Evolutionary conservation across 92 coral and sea anemone species (phyloP).

Genomic region (Actinernus sp.): DNA sequence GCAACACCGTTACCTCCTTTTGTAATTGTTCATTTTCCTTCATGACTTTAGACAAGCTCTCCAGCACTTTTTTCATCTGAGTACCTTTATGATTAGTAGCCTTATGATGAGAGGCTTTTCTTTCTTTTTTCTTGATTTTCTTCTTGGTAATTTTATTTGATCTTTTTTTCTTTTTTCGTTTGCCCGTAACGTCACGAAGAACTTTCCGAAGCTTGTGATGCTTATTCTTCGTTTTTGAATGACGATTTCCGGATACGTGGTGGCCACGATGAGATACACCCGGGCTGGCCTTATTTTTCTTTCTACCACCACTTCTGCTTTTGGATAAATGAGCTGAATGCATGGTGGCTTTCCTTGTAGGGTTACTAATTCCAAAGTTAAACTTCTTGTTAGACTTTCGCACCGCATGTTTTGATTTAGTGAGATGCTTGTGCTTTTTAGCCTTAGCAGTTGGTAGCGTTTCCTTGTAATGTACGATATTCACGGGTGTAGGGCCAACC

Average conservation of each 20-base stretch:
- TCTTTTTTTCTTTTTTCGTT: not conserved
- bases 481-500: constrained; percentile 47
- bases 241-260: not conserved
- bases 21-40: constrained; percentile 69
- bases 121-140: constrained; percentile 4
- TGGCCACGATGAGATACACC: not conserved
- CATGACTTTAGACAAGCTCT: constrained; percentile 55
- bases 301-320: not conserved
- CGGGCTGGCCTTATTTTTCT: not conserved
- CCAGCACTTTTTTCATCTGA: constrained; percentile 57
- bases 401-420: constrained; percentile 1
- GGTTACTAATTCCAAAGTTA: constrained; percentile 1
- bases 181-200: not conserved
- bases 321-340: too few relatives aligned
- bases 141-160: not conserved
- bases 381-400: constrained; percentile 1
- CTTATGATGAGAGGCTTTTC: not conserved
- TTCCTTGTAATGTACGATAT: constrained; percentile 69
- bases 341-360: not conserved
- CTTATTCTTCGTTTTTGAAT: not conserved
- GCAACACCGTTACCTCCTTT: constrained; percentile 52
- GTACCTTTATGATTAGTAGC: constrained; percentile 3
- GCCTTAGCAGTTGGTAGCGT: not conserved
- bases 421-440: not conserved
- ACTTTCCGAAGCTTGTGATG: not conserved